A percentile compares a stretch with the other conserved stretches of the same genome.
Conservation (phyloP, 2,888 invertebrate species). For the Strigamia transsilvanica region DNA sequence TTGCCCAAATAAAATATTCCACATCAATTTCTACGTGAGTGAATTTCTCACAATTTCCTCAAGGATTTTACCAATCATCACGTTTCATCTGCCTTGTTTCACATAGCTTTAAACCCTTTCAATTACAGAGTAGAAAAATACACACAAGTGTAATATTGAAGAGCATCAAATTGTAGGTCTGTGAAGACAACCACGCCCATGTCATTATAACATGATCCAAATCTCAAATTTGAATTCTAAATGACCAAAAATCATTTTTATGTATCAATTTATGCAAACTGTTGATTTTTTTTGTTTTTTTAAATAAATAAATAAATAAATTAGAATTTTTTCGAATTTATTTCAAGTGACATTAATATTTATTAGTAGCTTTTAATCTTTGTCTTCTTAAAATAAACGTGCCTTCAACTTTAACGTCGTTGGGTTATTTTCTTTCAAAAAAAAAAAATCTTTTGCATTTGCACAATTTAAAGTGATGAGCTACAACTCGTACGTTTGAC, state of each 20-base stretch:
- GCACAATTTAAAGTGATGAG: slow-evolving; percentile 17
- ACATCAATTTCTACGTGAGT: not conserved
- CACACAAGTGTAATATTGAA: not conserved
- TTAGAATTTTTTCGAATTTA: too few relatives aligned
- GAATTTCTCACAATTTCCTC: not conserved
- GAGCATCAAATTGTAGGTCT: slow-evolving; percentile 32
- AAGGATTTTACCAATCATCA: slow-evolving; percentile 22
- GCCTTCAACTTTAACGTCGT: not conserved
- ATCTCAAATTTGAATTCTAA: slow-evolving; percentile 10
- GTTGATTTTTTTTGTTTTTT: too few relatives aligned
- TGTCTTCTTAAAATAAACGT: not conserved
- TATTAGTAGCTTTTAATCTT: not conserved
- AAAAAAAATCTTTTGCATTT: not conserved
- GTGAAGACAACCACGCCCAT: slow-evolving; percentile 1
- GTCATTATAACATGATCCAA: not conserved
- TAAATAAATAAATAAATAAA: too few relatives aligned
- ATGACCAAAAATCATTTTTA: not conserved
- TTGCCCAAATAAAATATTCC: slow-evolving; percentile 12
- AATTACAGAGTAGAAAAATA: slow-evolving; percentile 2
- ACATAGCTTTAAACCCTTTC: not conserved
- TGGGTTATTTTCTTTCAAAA: slow-evolving; percentile 4
- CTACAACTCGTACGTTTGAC: slow-evolving; percentile 15
- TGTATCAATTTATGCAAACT: not conserved
- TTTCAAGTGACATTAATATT: not conserved
- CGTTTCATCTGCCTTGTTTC: slow-evolving; percentile 1